Conservation (phyloP, 2,797 vertebrate genomes). For the Pyrocephalus nanus region DNA sequence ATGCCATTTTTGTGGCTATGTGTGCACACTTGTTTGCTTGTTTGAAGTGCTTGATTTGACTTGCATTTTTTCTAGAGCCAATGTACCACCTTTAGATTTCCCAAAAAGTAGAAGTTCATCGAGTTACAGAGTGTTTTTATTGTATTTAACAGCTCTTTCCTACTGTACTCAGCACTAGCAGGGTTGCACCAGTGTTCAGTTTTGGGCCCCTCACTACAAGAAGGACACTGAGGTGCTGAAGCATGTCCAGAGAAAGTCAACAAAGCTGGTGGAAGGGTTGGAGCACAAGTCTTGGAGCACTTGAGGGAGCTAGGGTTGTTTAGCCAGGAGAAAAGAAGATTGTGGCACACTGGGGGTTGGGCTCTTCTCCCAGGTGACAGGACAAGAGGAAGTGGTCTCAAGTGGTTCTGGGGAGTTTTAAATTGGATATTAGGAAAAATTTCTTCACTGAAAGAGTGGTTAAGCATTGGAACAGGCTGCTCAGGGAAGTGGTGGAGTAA, state of each 20-base stretch:
- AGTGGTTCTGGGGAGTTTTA: no score
- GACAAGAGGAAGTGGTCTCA: neutral
- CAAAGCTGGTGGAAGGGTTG: neutral
- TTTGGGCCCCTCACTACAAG: neutral
- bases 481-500: neutral
- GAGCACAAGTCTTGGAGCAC: neutral
- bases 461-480: neutral
- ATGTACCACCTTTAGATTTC: neutral
- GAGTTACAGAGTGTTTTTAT: neutral
- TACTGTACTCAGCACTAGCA: neutral
- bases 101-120: neutral
- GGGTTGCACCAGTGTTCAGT: no score
- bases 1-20: neutral
- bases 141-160: neutral
- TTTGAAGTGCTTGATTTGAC: neutral
- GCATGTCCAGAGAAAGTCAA: accelerated
- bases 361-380: neutral
- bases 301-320: neutral
- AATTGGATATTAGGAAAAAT: neutral
- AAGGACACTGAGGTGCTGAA: neutral
- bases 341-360: neutral
- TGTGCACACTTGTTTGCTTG: neutral
- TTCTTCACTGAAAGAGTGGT: neutral
- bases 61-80: neutral
- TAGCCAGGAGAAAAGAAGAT: neutral